phyloP scores from a whole-genome alignment of 2,888 invertebrate genomes.

The Eupithecia exiguata region DNA sequence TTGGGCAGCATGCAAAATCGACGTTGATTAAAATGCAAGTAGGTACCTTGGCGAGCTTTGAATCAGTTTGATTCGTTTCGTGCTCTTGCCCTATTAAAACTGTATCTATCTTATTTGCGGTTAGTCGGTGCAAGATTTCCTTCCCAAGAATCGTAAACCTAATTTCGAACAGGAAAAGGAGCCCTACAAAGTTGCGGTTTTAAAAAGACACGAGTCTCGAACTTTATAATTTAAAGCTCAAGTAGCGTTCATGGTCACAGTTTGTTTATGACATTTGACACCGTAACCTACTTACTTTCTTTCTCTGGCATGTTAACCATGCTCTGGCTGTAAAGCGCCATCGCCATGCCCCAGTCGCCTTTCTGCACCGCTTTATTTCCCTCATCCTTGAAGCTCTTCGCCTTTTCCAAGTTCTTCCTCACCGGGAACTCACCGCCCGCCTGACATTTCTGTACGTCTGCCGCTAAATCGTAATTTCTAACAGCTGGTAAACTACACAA shows the following conservation, averaged over 20 bases:
- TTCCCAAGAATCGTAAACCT: slow-evolving; percentile 16
- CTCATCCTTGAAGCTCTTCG: slow-evolving; percentile 86
- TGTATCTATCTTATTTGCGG: slow-evolving; percentile 11
- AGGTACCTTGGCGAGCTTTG: background rate
- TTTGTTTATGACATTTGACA: slow-evolving; percentile 46
- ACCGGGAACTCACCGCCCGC: slow-evolving; percentile 67
- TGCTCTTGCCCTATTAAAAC: slow-evolving; percentile 3
- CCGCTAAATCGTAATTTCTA: slow-evolving; percentile 78
- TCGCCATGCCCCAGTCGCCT: slow-evolving; percentile 87
- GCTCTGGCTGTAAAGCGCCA: slow-evolving; percentile 87
- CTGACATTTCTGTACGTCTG: slow-evolving; percentile 68
- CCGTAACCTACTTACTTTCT: slow-evolving; percentile 81
- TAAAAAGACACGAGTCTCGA: slow-evolving; percentile 8
- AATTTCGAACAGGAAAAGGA: slow-evolving; percentile 22
- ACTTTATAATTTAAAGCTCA: background rate
- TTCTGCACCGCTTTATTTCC: slow-evolving; percentile 90
- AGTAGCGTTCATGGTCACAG: slow-evolving; percentile 31
- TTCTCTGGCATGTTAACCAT: slow-evolving; percentile 87
- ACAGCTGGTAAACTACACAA: slow-evolving; percentile 81
- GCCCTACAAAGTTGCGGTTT: slow-evolving; percentile 12
- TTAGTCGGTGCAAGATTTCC: slow-evolving; percentile 21
- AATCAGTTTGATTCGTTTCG: slow-evolving; percentile 3
- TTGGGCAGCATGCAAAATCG: slow-evolving; percentile 22
- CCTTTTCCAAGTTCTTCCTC: slow-evolving; percentile 84
- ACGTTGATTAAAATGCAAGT: slow-evolving; percentile 22